A percentile compares a stretch with the other conserved stretches of the same genome.
These are phyloP conservation scores for Tetragonula clypearis DNA, from an alignment of 1,140 invertebrate species.

Conservation along the genomic window DNA sequence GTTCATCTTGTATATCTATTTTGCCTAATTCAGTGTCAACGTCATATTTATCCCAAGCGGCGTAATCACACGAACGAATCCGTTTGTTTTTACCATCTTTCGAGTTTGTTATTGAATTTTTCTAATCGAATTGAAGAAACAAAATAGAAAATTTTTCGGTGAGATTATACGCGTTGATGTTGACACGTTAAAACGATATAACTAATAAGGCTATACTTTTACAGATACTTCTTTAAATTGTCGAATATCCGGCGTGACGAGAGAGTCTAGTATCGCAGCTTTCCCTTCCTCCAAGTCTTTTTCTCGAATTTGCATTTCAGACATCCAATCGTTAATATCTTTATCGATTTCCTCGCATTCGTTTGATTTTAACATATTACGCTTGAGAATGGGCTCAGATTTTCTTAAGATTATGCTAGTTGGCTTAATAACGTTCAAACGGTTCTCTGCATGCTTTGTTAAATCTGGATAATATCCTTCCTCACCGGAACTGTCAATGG, in stretches of 20 bases:
- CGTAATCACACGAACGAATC: conserved; percentile 84
- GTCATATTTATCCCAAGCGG: conserved; percentile 87
- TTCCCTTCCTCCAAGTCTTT: conserved; percentile 73
- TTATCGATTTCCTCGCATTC: conserved; percentile 77
- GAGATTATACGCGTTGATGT: not conserved
- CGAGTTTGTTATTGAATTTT: conserved; percentile 3
- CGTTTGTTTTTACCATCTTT: conserved; percentile 63
- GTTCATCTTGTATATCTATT: conserved; percentile 85
- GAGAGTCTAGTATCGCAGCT: conserved; percentile 34
- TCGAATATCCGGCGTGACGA: conserved; percentile 66
- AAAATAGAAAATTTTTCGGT: not conserved
- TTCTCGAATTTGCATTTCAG: conserved; percentile 80
- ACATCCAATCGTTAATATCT: conserved; percentile 80
- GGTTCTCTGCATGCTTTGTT: conserved; percentile 82
- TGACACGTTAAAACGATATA: not conserved
- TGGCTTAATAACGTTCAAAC: conserved; percentile 82
- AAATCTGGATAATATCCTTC: conserved; percentile 86
- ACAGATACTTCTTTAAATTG: conserved; percentile 47
- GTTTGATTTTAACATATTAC: conserved; percentile 73
- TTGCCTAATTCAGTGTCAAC: conserved; percentile 85
- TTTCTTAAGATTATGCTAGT: conserved; percentile 82
- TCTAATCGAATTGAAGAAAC: conserved; percentile 1
- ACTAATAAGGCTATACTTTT: conserved; percentile 11
- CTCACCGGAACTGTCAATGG: conserved; percentile 83
- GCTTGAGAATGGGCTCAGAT: conserved; percentile 79